A percentile compares a stretch with the other conserved stretches of the same genome.
Conservation (phyloP, 2,888 invertebrate species). For the Leptopilina myrica region DNA sequence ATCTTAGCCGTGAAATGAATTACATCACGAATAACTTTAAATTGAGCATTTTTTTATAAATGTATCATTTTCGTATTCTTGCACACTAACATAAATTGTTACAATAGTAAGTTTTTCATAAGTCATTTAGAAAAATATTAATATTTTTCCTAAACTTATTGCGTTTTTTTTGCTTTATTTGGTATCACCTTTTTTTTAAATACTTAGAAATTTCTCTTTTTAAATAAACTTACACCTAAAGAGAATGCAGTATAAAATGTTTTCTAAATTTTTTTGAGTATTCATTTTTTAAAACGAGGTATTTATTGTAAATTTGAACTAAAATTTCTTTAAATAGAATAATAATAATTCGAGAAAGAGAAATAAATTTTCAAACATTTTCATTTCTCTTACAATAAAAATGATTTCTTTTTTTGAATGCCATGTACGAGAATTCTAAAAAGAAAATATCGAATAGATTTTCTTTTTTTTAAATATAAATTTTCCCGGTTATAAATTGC, state of each 20-base stretch:
- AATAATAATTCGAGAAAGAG: background rate
- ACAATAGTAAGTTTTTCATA: conserved; percentile 24
- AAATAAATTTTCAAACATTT: background rate
- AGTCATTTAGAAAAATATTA: conserved; percentile 52
- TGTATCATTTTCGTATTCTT: conserved; percentile 22
- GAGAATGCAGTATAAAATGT: conserved; percentile 35
- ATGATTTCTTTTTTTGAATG: background rate
- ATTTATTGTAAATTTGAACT: conserved; percentile 4
- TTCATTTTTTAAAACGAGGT: conserved; percentile 51
- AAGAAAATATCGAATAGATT: no score
- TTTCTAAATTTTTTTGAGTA: conserved; percentile 64
- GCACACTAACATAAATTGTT: conserved; percentile 7
- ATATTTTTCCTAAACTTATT: conserved; percentile 57
- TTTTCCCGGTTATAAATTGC: no score
- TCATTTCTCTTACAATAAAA: conserved; percentile 15
- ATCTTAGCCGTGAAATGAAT: background rate
- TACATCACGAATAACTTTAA: conserved; percentile 10
- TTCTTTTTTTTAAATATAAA: no score
- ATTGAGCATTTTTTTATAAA: conserved; percentile 30
- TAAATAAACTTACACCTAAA: conserved; percentile 54
- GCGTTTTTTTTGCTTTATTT: conserved; percentile 64
- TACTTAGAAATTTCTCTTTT: conserved; percentile 50
- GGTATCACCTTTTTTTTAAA: conserved; percentile 63
- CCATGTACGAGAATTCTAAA: background rate
- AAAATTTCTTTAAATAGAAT: background rate